These are phyloP conservation scores for Alloplasta piceator DNA, from an alignment of 2,888 invertebrate genomes.

Conservation along the genomic window DNA sequence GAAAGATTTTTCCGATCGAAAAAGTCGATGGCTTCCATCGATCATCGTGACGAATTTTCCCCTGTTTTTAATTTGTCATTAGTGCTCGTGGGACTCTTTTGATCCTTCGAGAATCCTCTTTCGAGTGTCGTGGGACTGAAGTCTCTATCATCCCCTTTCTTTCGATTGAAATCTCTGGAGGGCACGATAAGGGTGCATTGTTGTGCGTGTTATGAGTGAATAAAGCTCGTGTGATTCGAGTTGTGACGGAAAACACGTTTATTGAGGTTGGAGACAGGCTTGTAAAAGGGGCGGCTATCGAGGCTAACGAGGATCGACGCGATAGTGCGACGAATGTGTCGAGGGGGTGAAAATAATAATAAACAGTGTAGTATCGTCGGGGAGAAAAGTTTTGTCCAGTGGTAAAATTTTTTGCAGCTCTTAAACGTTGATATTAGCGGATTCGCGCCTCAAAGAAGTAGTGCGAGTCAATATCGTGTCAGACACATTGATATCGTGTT, in stretches of 20 bases:
- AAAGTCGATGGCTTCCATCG: not conserved
- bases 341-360: not conserved
- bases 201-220: not conserved
- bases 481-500: not conserved
- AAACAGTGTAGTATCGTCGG: not conserved
- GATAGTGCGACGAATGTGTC: not conserved
- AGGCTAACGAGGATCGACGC: too few species aligned
- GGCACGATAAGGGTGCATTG: not conserved
- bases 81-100: not conserved
- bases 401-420: not conserved
- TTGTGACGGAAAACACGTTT: not conserved
- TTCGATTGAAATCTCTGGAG: not conserved
- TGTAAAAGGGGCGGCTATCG: not conserved
- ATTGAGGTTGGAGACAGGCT: too few species aligned
- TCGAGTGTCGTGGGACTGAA: not conserved
- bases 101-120: not conserved
- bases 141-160: too few species aligned
- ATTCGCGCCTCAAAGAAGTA: slow-evolving; percentile 8
- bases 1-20: not conserved
- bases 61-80: not conserved
- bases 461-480: not conserved
- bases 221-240: not conserved
- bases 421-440: not conserved
- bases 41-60: not conserved
- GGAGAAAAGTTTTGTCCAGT: not conserved